phyloP scores from a whole-genome alignment of 1,140 invertebrate species.

The Globodera rostochiensis region DNA sequence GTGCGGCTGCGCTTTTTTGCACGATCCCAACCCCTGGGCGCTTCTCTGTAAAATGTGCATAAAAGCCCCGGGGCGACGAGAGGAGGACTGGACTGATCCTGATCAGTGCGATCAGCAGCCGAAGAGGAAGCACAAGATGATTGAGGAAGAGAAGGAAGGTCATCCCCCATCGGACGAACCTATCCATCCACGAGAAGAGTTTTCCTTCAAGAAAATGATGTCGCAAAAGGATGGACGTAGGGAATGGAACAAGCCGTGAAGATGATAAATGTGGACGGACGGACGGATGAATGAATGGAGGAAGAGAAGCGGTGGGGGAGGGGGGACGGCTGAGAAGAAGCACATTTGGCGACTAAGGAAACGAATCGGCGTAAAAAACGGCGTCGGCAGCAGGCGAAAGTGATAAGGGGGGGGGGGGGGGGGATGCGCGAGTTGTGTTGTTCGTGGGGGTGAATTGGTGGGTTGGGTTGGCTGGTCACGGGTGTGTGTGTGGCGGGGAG shows the following conservation, averaged over 20 bases:
- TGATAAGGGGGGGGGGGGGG: background rate
- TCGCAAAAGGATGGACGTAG: background rate
- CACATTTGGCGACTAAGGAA: background rate
- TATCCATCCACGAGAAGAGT: no score
- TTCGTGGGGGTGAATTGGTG: background rate
- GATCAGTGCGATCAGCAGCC: background rate
- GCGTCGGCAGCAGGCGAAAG: background rate
- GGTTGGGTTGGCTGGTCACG: background rate
- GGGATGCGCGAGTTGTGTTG: background rate
- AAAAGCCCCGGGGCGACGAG: background rate
- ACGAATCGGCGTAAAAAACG: background rate
- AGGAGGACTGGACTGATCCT: background rate
- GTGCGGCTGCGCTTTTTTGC: background rate
- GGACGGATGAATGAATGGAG: background rate
- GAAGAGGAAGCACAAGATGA: background rate
- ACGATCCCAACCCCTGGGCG: background rate
- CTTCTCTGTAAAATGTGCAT: background rate
- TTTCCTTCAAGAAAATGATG: background rate
- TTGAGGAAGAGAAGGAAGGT: background rate
- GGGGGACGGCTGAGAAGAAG: no score
- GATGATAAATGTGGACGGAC: background rate
- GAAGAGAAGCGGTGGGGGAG: no score
- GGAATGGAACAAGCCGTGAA: background rate
- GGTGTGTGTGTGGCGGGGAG: background rate
- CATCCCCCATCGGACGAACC: no score